phyloP scores from a whole-genome alignment of 2,797 vertebrate species.

The Pitangus sulphuratus region DNA sequence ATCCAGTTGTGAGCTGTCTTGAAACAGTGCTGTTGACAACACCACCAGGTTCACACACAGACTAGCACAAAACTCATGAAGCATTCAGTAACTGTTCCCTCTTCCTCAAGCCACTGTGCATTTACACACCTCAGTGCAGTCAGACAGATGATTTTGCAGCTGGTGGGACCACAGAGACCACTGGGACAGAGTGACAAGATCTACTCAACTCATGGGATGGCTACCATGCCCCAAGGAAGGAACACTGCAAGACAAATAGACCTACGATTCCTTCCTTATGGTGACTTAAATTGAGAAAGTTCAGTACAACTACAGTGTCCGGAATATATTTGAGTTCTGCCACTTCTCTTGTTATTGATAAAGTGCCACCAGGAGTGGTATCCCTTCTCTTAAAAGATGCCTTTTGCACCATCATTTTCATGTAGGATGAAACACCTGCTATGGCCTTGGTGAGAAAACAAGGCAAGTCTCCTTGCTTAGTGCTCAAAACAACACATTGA shows the following conservation, averaged over 20 bases:
- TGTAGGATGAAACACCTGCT: neutral
- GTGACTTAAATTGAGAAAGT: neutral
- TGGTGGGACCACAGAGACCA: neutral
- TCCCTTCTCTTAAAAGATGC: neutral
- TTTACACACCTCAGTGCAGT: neutral
- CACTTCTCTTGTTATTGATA: neutral
- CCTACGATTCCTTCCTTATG: neutral
- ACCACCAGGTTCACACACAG: neutral
- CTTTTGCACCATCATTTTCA: neutral
- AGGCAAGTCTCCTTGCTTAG: neutral
- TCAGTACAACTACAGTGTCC: neutral
- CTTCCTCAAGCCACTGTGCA: neutral
- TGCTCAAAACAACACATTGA: neutral
- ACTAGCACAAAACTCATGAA: neutral
- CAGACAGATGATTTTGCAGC: neutral
- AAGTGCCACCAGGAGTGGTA: neutral
- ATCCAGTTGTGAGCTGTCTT: neutral
- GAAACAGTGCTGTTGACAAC: neutral
- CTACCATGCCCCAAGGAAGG: neutral
- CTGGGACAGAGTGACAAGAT: neutral
- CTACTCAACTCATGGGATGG: neutral
- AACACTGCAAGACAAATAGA: neutral
- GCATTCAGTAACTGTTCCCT: fast-evolving
- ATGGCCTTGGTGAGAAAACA: neutral
- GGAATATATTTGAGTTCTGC: neutral